Evolutionary conservation across 1,140 invertebrate species (phyloP).

Genomic region (Andrena cerasifolii): DNA sequence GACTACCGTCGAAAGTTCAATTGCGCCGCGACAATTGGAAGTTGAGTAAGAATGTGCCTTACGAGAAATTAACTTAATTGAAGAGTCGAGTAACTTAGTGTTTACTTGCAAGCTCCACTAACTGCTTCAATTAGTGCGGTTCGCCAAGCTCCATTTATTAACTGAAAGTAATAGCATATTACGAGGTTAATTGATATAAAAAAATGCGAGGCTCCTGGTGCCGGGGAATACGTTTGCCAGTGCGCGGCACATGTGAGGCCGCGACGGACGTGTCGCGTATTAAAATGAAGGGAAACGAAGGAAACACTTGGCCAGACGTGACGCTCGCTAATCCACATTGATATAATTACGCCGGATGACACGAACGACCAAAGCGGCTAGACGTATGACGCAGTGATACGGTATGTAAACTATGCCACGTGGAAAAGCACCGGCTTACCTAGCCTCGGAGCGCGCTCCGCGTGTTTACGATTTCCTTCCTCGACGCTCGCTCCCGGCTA

Average conservation of each 20-base stretch:
- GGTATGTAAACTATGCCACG: constrained; percentile 51
- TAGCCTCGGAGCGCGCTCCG: not conserved
- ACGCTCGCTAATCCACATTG: constrained; percentile 34
- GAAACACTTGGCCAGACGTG: not conserved
- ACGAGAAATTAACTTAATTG: too few species aligned
- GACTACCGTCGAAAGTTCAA: too few species aligned
- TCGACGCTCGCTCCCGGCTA: not conserved
- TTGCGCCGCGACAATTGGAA: too few species aligned
- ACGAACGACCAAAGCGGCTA: not conserved
- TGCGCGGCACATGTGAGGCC: too few species aligned
- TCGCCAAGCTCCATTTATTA: too few species aligned
- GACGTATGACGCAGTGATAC: constrained; percentile 10
- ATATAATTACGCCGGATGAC: constrained; percentile 50
- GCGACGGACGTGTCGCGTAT: not conserved
- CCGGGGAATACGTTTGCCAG: too few species aligned
- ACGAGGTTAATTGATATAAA: not conserved
- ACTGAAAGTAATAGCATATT: too few species aligned
- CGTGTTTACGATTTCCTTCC: constrained; percentile 29
- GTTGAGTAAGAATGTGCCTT: too few species aligned
- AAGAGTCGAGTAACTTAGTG: too few species aligned
- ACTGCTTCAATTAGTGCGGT: too few species aligned
- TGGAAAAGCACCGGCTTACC: constrained; percentile 31
- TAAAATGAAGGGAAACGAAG: not conserved
- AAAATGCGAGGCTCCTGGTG: too few species aligned
- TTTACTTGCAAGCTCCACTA: too few species aligned